Base-by-base conservation (phyloP, 2,888 invertebrate genomes). In the Pachymerium ferrugineum region DNA sequence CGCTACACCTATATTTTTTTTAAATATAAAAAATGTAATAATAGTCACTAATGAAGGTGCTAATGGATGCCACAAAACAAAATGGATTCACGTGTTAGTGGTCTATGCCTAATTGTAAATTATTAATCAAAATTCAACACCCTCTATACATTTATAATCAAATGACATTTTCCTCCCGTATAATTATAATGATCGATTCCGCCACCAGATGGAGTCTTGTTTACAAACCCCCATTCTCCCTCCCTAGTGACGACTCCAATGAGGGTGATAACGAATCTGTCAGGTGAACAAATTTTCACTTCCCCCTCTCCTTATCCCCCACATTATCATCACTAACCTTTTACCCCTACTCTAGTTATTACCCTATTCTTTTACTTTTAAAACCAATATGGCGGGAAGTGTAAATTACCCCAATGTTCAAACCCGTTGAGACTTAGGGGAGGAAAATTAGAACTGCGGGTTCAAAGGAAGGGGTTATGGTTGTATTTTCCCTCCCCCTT, bases 201-300 rank as follows among this genome's bases (percentile, higher is more conserved):
- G 19, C 8, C 47, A 47, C 47, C 47, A 47, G 47, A 47, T 47
- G 47, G 47, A 47, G 47, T 47, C 19, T 8, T 47, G 19, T 47
- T 3, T 47, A 47, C 47, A 47, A 16, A 47, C 22, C 47, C 12
- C n/a, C 47, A 8, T 14, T 47, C 22, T 47, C 14, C 42, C 14
- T 47, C 47, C 47, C 47, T 14, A 4, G 19, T 3, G 47, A 47
- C n/a, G 47, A 3, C 19, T 47, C 47, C 16, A 47, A 47, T 47
- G 47, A 47, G 22, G 47, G 47, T 19, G 47, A 47, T 47, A 47
- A 47, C 47, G 2, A 16, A 47, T 47, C 19, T 47, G 47, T 47
- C 47, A 47, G 47, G 47, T 47, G 47, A 47, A 47, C 47, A n/a
- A n/a, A n/a, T n/a, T n/a, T n/a, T n/a, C n/a, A 47, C n/a, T 16